Evolutionary conservation across 2,113 vertebrate genomes (phyloP).

Genomic region (Colossoma macropomum): DNA sequence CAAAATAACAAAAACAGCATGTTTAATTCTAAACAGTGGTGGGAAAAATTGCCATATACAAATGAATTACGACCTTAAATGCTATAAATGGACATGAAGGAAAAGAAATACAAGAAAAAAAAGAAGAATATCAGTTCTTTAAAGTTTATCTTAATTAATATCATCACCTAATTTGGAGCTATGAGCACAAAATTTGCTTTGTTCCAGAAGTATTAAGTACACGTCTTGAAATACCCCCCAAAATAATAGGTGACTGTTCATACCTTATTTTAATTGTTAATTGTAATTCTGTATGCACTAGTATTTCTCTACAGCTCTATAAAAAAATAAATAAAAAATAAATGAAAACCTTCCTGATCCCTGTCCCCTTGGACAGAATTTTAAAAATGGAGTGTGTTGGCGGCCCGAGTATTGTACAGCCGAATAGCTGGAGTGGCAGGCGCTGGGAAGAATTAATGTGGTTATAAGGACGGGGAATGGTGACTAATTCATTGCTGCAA

Average conservation of each 20-base stretch:
- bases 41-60: background rate
- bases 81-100: too few relatives aligned
- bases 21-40: too few relatives aligned
- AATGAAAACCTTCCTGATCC: background rate
- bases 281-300: background rate
- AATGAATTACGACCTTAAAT: too few relatives aligned
- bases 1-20: too few relatives aligned
- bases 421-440: constrained; percentile 8
- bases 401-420: background rate
- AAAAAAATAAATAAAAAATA: background rate
- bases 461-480: constrained; percentile 1
- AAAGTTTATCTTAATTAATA: background rate
- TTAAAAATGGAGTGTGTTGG: background rate
- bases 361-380: background rate
- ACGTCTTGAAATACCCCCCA: background rate
- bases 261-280: background rate
- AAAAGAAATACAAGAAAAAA: too few relatives aligned
- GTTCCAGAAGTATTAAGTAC: background rate
- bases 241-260: too few relatives aligned
- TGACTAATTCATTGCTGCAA: constrained; percentile 42
- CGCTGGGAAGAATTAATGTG: background rate
- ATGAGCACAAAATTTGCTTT: background rate
- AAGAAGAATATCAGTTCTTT: background rate
- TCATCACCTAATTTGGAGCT: background rate
- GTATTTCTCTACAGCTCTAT: background rate